Evolutionary conservation across 2,797 vertebrate species (phyloP), one percentile per base, ranked within the genome.

Genomic region (Rachycentron canadum): DNA sequence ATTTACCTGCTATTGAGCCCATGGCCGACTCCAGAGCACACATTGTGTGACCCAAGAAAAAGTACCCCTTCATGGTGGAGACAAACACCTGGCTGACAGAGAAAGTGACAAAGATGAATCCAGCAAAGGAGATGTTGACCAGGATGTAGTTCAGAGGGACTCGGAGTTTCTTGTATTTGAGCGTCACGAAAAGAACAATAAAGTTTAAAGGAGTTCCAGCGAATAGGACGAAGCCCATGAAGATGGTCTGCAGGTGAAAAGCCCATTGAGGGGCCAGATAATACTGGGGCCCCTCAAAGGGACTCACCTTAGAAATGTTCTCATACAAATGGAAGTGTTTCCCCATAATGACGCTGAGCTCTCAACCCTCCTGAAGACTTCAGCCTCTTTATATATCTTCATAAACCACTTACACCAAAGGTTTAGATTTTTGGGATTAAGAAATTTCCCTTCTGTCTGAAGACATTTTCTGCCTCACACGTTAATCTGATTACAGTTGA

Each of bases 111-210:
- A 91, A 93, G 66, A 97, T 56, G 80, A 97, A 93, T 6, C 95
- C 93, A 0, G 90, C 92, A 2, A 94, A 14, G 10, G 94, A 94
- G 69, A 96, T 91, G 66, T 96, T 97, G 55, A 96, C 94, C 65
- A 97, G 60, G 82, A 97, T 95, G 84, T 96, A 96, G 93, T 96
- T 96, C 76, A 97, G 95, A 0, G 95, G 96, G 47, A 95, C 95
- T 34, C 94, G 57, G 32, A 96, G 83, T 90, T 96, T 96, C 88
- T 93, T 96, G 91, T 96, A 96, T 76, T 93, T 93, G 52, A 93
- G 4, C 0, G 94, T 95, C 55, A 95, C 96, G 0, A 96, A 38
- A 23, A 97, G 91, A 53, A 96, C 92, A 0, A 92, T 17, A 16
- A 91, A 74, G 3, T 96, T 97, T 32, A 88, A 25, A 6, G 86